Evolutionary conservation across 2,888 invertebrate genomes (phyloP).

Genomic region (Eilema depressum): DNA sequence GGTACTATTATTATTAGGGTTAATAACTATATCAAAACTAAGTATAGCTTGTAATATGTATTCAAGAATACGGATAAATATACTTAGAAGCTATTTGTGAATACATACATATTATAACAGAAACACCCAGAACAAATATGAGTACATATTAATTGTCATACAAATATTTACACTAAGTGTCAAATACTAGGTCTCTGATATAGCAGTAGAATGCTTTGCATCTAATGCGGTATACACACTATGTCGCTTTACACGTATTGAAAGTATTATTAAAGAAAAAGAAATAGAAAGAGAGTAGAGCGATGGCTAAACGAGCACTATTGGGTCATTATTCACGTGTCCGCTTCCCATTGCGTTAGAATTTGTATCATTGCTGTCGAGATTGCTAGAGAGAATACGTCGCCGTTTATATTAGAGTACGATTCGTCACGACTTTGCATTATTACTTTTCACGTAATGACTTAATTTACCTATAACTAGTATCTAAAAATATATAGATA

Average conservation of each 20-base stretch:
- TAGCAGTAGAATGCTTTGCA: background rate
- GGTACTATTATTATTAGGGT: no score
- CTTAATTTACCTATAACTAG: no score
- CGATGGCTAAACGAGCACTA: slow-evolving; percentile 27
- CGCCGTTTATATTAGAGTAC: background rate
- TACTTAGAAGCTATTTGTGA: no score
- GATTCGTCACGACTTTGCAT: background rate
- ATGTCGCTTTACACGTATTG: background rate
- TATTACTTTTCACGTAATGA: background rate
- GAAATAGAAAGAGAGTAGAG: background rate
- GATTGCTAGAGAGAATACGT: slow-evolving; percentile 33
- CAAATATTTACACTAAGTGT: background rate
- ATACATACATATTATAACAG: no score
- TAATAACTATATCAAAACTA: no score
- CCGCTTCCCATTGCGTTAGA: slow-evolving; percentile 36
- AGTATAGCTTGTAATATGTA: no score
- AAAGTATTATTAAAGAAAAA: background rate
- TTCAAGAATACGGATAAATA: no score
- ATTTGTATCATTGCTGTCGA: slow-evolving; percentile 33
- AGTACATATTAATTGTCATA: background rate
- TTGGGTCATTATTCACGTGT: slow-evolving; percentile 37
- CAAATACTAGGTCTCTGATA: background rate
- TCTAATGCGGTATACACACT: background rate
- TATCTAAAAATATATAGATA: no score
- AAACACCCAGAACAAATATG: no score